Percentiles rank a stretch among this genome's conserved stretches.
Evolutionary conservation across 2,113 vertebrate species (phyloP).

Genomic region (Motacilla alba): DNA sequence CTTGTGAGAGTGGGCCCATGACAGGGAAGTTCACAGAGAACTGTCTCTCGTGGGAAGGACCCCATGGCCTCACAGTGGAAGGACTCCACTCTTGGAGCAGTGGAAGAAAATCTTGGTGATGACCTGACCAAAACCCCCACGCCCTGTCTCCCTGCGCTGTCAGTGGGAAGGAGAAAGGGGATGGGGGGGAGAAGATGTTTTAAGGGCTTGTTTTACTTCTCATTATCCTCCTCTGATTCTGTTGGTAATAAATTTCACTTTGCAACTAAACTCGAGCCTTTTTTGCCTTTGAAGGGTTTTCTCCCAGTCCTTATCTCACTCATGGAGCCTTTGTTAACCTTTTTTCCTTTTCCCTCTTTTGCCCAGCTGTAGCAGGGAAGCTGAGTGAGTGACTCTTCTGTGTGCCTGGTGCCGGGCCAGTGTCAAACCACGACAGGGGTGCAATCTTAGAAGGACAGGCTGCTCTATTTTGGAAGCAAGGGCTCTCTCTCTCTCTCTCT

Average conservation of each 20-base stretch:
- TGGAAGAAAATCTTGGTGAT: neutral
- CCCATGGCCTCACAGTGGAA: neutral
- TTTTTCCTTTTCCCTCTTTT: neutral
- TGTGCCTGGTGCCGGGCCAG: too few relatives aligned
- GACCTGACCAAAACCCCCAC: neutral
- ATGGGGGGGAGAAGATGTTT: neutral
- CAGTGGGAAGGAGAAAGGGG: neutral
- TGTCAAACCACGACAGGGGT: neutral
- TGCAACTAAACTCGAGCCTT: neutral
- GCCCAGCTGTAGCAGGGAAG: neutral
- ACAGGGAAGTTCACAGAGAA: neutral
- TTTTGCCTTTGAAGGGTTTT: neutral
- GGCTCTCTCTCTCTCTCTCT: too few relatives aligned
- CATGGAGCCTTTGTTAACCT: neutral
- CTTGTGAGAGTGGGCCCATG: neutral
- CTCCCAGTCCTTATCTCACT: neutral
- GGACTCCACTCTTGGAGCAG: neutral
- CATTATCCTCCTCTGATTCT: neutral
- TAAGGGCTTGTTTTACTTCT: neutral
- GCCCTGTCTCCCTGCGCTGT: neutral
- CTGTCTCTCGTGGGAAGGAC: neutral
- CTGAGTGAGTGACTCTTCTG: rapidly evolving
- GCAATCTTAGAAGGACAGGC: neutral
- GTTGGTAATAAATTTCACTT: neutral
- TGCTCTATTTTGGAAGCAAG: neutral